Conservation (phyloP, 2,888 invertebrate genomes). For the Megaustenia siamemsis region DNA sequence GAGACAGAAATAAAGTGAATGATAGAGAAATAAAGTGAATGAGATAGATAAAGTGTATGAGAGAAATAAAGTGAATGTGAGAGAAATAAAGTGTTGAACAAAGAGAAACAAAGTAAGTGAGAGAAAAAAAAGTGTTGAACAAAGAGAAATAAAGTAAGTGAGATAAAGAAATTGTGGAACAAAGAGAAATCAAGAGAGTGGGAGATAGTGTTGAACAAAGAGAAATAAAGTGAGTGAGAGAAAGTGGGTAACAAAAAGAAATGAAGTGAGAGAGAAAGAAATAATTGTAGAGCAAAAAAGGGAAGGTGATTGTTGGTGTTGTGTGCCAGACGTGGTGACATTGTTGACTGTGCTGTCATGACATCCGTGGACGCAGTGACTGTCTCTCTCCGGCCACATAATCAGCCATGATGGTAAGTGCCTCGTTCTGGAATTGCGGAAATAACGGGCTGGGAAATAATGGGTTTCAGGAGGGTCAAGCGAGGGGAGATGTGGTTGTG, state of each 20-base stretch:
- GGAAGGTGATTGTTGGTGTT: no score
- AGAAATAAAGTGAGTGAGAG: no score
- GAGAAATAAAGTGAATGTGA: no score
- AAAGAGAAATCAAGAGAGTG: constrained; percentile 35
- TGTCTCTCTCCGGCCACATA: constrained; percentile 13
- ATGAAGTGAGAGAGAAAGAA: constrained; percentile 22
- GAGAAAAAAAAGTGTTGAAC: neutral
- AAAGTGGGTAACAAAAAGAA: no score
- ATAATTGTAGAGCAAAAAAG: no score
- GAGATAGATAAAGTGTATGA: no score
- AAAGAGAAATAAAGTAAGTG: neutral
- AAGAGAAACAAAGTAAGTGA: no score
- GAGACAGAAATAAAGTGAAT: no score
- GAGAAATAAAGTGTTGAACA: neutral
- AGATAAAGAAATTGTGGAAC: constrained; percentile 22
- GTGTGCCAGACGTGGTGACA: constrained; percentile 7
- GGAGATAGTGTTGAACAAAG: constrained; percentile 1
- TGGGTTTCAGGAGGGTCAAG: constrained; percentile 2
- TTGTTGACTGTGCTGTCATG: constrained; percentile 35
- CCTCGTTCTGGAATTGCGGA: neutral
- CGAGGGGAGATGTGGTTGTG: no score
- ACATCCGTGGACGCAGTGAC: neutral
- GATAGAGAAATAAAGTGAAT: no score
- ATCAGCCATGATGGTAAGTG: constrained; percentile 34
- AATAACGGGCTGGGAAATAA: constrained; percentile 36